Base-by-base conservation (phyloP, 2,888 invertebrate species). In the Eudasyphora cyanicolor region DNA sequence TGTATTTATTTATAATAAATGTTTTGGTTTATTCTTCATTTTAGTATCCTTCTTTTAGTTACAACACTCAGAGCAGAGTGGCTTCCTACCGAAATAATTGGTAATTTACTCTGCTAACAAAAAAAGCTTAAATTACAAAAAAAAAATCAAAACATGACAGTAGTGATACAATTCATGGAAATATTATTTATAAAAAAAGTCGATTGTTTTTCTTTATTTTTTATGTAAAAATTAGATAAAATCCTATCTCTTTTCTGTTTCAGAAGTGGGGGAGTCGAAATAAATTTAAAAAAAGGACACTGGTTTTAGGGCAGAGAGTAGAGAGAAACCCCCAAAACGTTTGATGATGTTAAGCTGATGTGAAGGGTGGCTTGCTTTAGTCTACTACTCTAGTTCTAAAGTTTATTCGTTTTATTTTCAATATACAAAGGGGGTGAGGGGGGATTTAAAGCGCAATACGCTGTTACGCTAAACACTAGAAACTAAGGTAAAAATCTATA, bases 361-460 rank as follows among this genome's bases (percentile, higher is more conserved):
- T 32, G 35, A 62, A 67, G 64, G 10, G 19, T 3, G 38, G 24
- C 45, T 7, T 21, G 57, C 29, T 38, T 35, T 45, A 8, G 27
- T 69, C n/a, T 69, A 74, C 45, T 77, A 76, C 76, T 82, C 69
- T 70, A 70, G 54, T 35, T 24, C 29, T 29, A 32, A n/a, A n/a
- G n/a, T n/a, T n/a, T n/a, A 49, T 70, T 70, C 10, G 51, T 80
- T 73, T 78, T 19, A 78, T 84, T 71, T 38, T 67, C 60, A 67
- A 67, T 81, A 76, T 76, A 81, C 81, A 84, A 78, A 78, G 62
- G 45, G 45, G 38, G 45, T 81, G 76, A 78, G 62, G 45, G 45
- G n/a, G 21, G 29, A 75, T 64, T 78, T 75, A 81, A 71, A 84
- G 76, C 84, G 84, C 81, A 84, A 81, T 84, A 84, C 84, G 84